Evolutionary conservation across 2,797 vertebrate genomes (phyloP), one percentile per base, ranked within the genome.

Genomic region (Pygocentrus nattereri): DNA sequence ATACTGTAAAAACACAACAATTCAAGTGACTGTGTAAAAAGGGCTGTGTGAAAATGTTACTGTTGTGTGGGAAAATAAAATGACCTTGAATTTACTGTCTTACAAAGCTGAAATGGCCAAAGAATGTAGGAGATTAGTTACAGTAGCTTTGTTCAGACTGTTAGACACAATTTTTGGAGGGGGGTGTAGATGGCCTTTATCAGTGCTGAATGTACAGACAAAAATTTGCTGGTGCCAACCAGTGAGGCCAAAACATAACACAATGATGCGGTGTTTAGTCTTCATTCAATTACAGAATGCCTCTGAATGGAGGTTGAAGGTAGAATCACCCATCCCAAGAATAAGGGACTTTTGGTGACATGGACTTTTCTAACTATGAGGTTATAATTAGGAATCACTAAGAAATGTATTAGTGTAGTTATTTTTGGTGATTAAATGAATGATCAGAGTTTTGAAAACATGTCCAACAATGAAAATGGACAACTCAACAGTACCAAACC

Each of bases 31-130:
- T 70, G 65, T 81, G 62, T 50, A 79, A 78, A 64, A 80, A 80
- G 7, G 79, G 71, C 82, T 87, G 62, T 85, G 84, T 83, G 84
- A 85, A 87, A 87, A 80, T 82, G 67, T 83, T 80, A 78, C 83
- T 76, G 75, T 83, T 84, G 75, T 84, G 84, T 84, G 85, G 92
- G 87, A 83, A 87, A 90, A 88, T 89, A 91, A 93, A 92, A 79
- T 90, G 92, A 93, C 94, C 93, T 95, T 95, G 94, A 93, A 93
- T 87, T 77, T 94, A 91, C 92, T 93, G 91, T 91, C 86, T 90
- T 91, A 89, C 90, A 85, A 87, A 90, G 91, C 88, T 74, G 77
- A 92, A 93, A 93, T 93, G 88, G 88, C 89, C 87, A 90, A 93
- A 91, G 93, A 94, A 94, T 94, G 91, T 88, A 86, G 80, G 82